These are phyloP conservation scores for Parnassius smintheus DNA, from an alignment of 2,888 invertebrate species.

Conservation along the genomic window DNA sequence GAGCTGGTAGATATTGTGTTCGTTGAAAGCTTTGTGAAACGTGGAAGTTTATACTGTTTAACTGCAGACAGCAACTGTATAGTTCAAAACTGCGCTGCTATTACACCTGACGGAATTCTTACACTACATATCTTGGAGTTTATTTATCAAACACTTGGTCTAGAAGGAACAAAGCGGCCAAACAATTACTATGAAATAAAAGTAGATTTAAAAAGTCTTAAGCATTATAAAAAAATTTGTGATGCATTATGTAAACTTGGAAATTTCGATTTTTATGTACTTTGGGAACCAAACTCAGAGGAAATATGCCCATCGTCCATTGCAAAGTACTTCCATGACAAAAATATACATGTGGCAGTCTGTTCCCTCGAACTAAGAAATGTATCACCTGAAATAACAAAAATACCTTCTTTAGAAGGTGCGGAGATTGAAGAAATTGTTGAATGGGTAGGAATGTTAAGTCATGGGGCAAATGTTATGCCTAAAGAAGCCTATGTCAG, in stretches of 20 bases:
- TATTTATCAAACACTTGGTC: constrained; percentile 65
- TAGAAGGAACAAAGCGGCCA: constrained; percentile 61
- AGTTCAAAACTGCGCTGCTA: constrained; percentile 57
- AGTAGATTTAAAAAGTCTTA: constrained; percentile 52
- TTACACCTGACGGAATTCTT: constrained; percentile 63
- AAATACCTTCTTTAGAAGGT: constrained; percentile 57
- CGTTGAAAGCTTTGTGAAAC: constrained; percentile 61
- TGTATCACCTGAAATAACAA: constrained; percentile 47
- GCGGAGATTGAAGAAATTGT: constrained; percentile 58
- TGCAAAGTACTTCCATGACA: constrained; percentile 66
- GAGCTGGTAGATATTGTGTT: constrained; percentile 58
- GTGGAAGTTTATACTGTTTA: constrained; percentile 58
- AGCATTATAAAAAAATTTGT: constrained; percentile 43
- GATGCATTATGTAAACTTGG: constrained; percentile 51
- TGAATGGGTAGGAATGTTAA: constrained; percentile 70
- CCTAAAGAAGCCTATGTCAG: constrained; percentile 60
- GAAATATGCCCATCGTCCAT: constrained; percentile 67
- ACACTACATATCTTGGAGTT: constrained; percentile 56
- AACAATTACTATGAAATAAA: constrained; percentile 58
- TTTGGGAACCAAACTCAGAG: constrained; percentile 60
- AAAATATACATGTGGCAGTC: constrained; percentile 45
- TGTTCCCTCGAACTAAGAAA: constrained; percentile 41
- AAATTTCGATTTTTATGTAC: constrained; percentile 51
- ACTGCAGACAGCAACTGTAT: constrained; percentile 57
- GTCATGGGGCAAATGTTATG: constrained; percentile 46